Evolutionary conservation across 53 echinoderm and acorn worm genomes (phyloP).

Genomic region (Luidia sarsii): DNA sequence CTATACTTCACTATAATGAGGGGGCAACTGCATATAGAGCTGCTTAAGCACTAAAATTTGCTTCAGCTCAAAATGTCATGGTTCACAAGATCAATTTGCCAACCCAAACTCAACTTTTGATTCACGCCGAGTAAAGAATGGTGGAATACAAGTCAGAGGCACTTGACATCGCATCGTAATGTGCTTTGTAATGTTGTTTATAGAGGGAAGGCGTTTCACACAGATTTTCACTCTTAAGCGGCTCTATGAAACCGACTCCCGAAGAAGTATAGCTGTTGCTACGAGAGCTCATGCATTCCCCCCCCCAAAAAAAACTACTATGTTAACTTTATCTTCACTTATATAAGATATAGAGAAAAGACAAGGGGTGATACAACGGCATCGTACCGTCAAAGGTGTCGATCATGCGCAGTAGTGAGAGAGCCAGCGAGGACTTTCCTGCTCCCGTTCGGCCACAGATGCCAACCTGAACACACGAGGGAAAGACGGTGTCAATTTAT

Average conservation of each 20-base stretch:
- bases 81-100: no score
- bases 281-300: not conserved
- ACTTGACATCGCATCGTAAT: no score
- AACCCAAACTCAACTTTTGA: no score
- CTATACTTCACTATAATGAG: not conserved
- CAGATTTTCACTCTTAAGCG: no score
- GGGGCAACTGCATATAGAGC: not conserved
- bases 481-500: not conserved
- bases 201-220: not conserved
- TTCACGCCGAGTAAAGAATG: no score
- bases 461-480: conserved; percentile 30
- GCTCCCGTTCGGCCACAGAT: conserved; percentile 65
- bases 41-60: no score
- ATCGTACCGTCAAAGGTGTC: conserved; percentile 52
- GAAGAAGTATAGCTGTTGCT: not conserved
- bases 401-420: conserved; percentile 55
- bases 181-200: not conserved
- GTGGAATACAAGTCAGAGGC: no score
- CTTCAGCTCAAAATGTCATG: no score
- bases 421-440: conserved; percentile 57
- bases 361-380: no score
- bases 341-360: not conserved
- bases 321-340: not conserved
- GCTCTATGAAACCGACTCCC: no score
- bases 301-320: not conserved